Base-by-base conservation (phyloP, 1,140 invertebrate species). In the Drosophila neocordata region DNA sequence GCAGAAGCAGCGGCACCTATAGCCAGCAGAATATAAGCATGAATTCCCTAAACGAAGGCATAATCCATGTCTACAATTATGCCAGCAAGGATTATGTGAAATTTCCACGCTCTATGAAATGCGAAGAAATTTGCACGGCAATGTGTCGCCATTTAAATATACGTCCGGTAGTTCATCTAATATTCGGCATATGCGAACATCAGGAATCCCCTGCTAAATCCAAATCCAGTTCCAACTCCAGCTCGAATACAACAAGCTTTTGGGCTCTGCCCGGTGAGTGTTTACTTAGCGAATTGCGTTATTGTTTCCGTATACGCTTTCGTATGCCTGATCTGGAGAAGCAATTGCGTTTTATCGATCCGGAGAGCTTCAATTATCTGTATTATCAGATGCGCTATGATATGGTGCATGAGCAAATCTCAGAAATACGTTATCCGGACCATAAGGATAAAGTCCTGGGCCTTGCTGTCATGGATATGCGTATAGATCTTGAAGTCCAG, bases 381-480 rank as follows among this genome's bases (percentile, higher is more conserved):
- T 98, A 97, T 91, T 94, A 95, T 91, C 97, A 98, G 95, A 95
- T 95, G 31, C 92, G 96, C 37, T 93, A 93, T 83, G 97, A 97
- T 93, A 94, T 97, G 13, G 92, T 97, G 37, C 93, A 96, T 48
- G 96, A 95, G 79, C 95, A 95, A 83, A 95, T 98, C 69, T 93
- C 94, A 15, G 96, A 96, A 88, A 95, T 97, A 59, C 93, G 94
- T 64, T 96, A 95, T 92, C 95, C 96, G 35, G 94, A 95, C 67
- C 94, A 95, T 71, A 95, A 95, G 90, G 92, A 94, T 53, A 95
- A 96, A 92, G 92, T 97, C 0, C 92, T 97, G 51, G 97, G 97
- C 0, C 92, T 98, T 37, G 96, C 96, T 8, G 96, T 97, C 37
- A 94, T 95, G 64, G 96, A 97, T 91, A 97, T 97, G 96, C 96